Percentiles rank a stretch among this genome's conserved stretches.
These are phyloP conservation scores for Anguilla marmorata DNA, from an alignment of 2,797 vertebrate genomes.

Conservation along the genomic window DNA sequence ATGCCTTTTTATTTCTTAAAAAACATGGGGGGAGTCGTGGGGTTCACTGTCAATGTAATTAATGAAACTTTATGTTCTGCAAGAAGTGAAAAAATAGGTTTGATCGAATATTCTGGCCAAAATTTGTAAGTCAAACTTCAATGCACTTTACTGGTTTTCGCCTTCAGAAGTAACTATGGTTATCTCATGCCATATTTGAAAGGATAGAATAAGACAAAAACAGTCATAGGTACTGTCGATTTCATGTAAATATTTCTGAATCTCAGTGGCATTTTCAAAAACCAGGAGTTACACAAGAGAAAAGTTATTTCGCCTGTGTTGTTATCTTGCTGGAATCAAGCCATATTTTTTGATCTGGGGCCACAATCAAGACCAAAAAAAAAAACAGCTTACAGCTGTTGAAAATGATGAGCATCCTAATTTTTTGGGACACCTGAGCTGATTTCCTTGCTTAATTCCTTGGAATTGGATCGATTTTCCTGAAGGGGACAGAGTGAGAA, in stretches of 20 bases:
- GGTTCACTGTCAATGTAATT: background rate
- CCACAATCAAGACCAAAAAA: background rate
- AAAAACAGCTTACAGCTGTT: background rate
- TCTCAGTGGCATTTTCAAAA: background rate
- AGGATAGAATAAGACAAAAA: background rate
- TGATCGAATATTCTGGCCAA: background rate
- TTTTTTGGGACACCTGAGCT: background rate
- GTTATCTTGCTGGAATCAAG: background rate
- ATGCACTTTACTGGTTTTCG: background rate
- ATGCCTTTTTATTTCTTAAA: conserved; percentile 5
- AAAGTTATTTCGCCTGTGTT: conserved; percentile 1
- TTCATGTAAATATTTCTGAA: background rate
- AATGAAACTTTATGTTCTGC: background rate
- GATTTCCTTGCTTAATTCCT: background rate
- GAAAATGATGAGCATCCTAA: background rate
- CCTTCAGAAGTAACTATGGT: background rate
- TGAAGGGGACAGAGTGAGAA: background rate
- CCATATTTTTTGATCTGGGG: background rate
- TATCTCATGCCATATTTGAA: background rate
- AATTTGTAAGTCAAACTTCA: background rate
- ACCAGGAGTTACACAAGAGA: background rate
- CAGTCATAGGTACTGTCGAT: background rate
- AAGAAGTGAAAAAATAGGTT: background rate
- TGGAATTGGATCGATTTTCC: background rate
- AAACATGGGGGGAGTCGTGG: background rate